phyloP scores from a whole-genome alignment of 2,113 vertebrate species.

The Laticauda colubrina region DNA sequence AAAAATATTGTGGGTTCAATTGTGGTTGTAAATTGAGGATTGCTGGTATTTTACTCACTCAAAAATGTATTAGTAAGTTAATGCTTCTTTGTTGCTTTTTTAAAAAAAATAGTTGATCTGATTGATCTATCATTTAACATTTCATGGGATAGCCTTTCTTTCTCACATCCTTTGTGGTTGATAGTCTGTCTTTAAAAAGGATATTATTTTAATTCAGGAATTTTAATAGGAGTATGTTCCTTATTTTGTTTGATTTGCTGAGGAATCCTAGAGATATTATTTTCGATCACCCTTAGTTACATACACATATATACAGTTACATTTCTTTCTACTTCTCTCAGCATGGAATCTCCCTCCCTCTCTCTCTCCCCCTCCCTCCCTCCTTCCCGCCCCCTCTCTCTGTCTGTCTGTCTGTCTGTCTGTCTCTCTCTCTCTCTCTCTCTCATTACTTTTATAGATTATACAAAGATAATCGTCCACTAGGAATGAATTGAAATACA shows the following conservation, averaged over 20 bases:
- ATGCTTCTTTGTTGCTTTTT: neutral
- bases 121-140: neutral
- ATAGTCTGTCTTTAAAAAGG: neutral
- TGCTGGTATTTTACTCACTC: neutral
- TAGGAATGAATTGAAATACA: neutral
- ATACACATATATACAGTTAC: neutral
- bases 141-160: neutral
- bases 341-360: neutral
- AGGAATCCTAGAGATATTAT: neutral
- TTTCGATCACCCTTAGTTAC: neutral
- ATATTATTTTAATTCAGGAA: neutral
- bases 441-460: neutral
- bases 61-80: neutral
- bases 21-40: too few relatives aligned
- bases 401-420: fast-evolving
- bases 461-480: neutral
- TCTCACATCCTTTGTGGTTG: neutral
- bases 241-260: neutral
- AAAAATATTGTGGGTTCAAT: too few relatives aligned
- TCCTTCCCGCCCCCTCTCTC: too few relatives aligned
- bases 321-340: neutral
- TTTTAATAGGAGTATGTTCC: neutral
- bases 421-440: too few relatives aligned
- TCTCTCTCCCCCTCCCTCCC: too few relatives aligned
- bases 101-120: neutral